Evolutionary conservation across 1,140 invertebrate genomes (phyloP).

Genomic region (Mizuhopecten yessoensis): DNA sequence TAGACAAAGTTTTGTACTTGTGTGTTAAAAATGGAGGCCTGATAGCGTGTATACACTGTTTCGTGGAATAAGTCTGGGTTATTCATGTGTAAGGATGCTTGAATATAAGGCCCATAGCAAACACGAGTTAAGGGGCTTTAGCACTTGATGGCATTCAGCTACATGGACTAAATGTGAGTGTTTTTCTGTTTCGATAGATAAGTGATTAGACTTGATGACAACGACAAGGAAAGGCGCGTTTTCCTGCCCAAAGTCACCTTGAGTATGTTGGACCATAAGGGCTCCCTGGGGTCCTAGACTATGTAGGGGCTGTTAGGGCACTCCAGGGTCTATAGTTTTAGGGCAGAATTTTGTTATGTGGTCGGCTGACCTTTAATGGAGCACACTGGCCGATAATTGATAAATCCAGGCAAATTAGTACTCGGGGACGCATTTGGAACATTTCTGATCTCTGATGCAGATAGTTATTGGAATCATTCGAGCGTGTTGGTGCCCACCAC

Average conservation of each 20-base stretch:
- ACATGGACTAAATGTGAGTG: neutral
- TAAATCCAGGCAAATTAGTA: slow-evolving; percentile 33
- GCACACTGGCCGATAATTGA: slow-evolving; percentile 1
- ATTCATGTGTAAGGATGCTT: neutral
- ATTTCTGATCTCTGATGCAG: neutral
- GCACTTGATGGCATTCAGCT: neutral
- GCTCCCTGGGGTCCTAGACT: neutral
- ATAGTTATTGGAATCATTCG: neutral
- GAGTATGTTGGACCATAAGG: neutral
- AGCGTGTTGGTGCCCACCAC: neutral
- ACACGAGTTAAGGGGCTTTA: neutral
- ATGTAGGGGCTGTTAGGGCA: neutral
- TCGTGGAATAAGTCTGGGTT: neutral
- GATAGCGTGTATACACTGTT: neutral
- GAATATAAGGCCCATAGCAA: neutral
- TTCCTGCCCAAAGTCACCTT: neutral
- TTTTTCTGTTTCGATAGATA: neutral
- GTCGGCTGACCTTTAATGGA: neutral
- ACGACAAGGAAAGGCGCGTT: neutral
- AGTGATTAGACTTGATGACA: neutral
- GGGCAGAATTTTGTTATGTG: neutral
- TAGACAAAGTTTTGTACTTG: neutral
- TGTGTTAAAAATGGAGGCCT: neutral
- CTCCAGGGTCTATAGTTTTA: neutral
- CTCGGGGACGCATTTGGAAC: neutral